phyloP scores from a whole-genome alignment of 2,797 vertebrate genomes.

The Pristis pectinata region DNA sequence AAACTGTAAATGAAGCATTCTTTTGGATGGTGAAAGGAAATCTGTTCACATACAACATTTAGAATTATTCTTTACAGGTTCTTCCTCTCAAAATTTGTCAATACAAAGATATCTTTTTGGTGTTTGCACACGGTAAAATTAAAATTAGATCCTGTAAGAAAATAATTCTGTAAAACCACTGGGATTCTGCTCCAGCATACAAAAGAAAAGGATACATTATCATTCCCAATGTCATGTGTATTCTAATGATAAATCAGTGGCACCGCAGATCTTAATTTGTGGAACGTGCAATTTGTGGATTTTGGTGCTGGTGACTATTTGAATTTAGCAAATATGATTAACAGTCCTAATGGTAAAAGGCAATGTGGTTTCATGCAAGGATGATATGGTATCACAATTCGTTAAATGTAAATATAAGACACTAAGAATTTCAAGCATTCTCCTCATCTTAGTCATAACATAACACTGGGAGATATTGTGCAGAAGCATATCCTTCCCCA shows the following conservation, averaged over 20 bases:
- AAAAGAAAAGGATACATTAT: not conserved
- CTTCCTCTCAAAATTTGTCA: not conserved
- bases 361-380: not conserved
- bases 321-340: not conserved
- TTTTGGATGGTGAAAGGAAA: not conserved
- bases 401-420: not conserved
- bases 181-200: conserved; percentile 6
- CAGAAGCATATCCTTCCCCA: not conserved
- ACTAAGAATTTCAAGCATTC: not conserved
- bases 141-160: not conserved
- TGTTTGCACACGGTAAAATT: not conserved
- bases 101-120: not conserved
- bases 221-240: not conserved
- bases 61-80: not conserved
- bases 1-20: not conserved
- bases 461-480: not conserved
- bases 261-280: not conserved
- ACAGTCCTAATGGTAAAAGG: not conserved
- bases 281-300: not conserved
- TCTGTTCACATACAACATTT: not conserved
- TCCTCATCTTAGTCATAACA: not conserved
- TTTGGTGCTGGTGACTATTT: not conserved
- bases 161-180: not conserved
- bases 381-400: not conserved
- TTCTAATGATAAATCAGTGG: not conserved